A percentile compares a stretch with the other conserved stretches of the same genome.
These are phyloP conservation scores for Siphlonurus alternatus DNA, from an alignment of 2,888 invertebrate species.

Conservation along the genomic window DNA sequence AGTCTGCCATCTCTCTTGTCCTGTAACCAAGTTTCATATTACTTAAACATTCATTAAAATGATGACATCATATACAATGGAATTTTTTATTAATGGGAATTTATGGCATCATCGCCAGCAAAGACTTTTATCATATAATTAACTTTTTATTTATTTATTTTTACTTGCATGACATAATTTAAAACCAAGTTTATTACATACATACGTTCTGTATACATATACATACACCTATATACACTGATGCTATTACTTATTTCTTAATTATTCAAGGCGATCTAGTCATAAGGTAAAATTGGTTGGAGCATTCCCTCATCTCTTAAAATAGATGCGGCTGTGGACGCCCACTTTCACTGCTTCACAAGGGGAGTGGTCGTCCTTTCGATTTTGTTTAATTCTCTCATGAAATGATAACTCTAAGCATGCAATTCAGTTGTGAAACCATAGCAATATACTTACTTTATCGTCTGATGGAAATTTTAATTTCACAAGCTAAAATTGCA, in stretches of 20 bases:
- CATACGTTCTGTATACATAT: not conserved
- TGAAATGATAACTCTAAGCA: no score
- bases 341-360: not conserved
- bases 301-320: not conserved
- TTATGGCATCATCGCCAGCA: not conserved
- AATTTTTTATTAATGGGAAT: no score
- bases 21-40: not conserved
- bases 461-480: no score
- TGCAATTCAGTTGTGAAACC: no score
- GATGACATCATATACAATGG: not conserved
- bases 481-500: no score
- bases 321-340: not conserved
- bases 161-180: no score
- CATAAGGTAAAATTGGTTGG: not conserved
- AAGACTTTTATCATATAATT: no score
- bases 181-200: no score
- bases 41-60: no score
- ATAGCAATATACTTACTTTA: no score
- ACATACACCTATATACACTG: not conserved
- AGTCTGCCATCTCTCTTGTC: constrained; percentile 26
- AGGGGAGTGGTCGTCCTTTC: not conserved
- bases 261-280: not conserved
- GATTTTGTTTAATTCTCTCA: no score
- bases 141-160: no score
- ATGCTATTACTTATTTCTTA: not conserved